Base-by-base conservation (phyloP, 1,140 invertebrate genomes). In the Saccostrea echinata region DNA sequence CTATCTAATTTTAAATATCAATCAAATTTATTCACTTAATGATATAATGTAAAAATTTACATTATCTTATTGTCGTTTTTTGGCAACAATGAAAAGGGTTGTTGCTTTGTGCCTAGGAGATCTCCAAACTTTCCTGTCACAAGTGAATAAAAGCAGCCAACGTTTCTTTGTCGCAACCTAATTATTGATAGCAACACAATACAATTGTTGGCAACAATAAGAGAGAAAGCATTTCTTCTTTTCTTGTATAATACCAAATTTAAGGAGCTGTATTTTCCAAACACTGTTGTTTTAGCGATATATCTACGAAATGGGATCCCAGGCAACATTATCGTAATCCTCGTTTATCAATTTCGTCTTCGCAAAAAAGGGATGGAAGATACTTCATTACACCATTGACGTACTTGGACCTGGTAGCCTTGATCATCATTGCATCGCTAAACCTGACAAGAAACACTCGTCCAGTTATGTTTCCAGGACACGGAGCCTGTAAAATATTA, bases 331-430 rank as follows among this genome's bases (percentile, higher is more conserved):
- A 21, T 57, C 4, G 57, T 87, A 0, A 84, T 87, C 21, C 61
- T 68, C 30, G 53, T 87, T 21, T 87, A 87, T 76, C 57, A 24
- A 12, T 64, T 87, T 64, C 80, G 86, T 12, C 33, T 87, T 64
- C 57, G 82, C 24, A 57, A 52, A 61, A 71, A 57, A 84, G 33
- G 30, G 55, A 81, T 11, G 86, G 82, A 13, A 53, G 86, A 3
- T 87, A 64, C 43, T 87, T 87, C 51, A 64, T 87, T 0, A 53
- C 86, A 16, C 53, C 61, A 16, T 30, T 87, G 11, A 81, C 86
- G 1, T 57, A 64, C 35, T 55, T 84, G 1, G 86, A 87, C 30
- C 53, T 87, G 24, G 9, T 84, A 21, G 82, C 86, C 2, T 51
- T 53, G 16, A n/a, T 84, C 13, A 52, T 55, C 12, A 84, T 30